A percentile compares a stretch with the other conserved stretches of the same genome.
These are phyloP conservation scores for Rhinopomastus cyanomelas DNA, from an alignment of 2,113 vertebrate species.

Conservation along the genomic window DNA sequence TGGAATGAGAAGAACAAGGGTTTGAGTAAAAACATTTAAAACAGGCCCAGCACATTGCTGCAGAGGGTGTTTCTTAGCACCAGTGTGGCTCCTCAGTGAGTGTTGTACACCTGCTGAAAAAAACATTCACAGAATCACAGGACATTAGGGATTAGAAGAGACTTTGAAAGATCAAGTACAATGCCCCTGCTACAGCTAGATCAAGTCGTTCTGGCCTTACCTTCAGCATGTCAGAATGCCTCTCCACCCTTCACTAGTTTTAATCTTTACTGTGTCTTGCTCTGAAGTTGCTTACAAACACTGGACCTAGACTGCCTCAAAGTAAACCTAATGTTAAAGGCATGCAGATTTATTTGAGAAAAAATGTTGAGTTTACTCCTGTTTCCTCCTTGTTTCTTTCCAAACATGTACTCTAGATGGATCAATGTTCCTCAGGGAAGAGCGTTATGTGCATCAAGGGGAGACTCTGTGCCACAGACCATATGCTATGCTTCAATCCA, in stretches of 20 bases:
- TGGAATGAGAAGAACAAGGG: fast-evolving
- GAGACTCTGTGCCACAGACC: neutral
- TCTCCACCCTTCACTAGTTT: conserved; percentile 23
- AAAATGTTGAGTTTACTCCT: neutral
- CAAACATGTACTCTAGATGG: fast-evolving
- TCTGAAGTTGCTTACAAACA: neutral
- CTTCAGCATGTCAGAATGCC: neutral
- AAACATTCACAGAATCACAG: no score
- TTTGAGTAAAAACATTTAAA: neutral
- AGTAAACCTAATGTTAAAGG: neutral
- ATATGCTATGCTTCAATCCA: fast-evolving
- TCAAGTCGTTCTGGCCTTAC: neutral
- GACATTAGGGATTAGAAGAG: no score
- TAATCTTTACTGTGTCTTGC: neutral
- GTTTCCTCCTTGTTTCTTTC: neutral
- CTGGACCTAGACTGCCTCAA: neutral
- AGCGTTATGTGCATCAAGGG: neutral
- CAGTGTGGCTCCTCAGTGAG: neutral
- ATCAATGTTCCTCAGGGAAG: neutral
- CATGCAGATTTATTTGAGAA: neutral
- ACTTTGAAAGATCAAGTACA: no score
- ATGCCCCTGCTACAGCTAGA: no score
- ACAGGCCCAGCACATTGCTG: neutral
- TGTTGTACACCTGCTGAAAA: neutral
- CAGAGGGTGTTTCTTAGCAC: neutral